Conservation (phyloP, 2,888 invertebrate species). For the Oscheius sp. region DNA sequence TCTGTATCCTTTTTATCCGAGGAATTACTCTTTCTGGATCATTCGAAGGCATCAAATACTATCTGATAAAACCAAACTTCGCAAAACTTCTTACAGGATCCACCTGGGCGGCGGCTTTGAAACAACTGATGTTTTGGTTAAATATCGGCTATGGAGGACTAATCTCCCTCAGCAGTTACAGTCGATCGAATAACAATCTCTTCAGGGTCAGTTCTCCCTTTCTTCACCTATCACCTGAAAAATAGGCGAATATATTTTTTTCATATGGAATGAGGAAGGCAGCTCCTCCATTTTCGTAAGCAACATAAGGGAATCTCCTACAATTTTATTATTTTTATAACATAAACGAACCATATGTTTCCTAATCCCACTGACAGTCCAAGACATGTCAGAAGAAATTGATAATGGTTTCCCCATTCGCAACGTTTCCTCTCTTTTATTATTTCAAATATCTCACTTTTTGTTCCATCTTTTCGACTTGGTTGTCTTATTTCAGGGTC, state of each 20-base stretch:
- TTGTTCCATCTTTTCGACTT: no score
- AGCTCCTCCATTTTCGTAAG: conserved; percentile 62
- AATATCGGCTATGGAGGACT: conserved; percentile 65
- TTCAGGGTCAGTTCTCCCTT: conserved; percentile 37
- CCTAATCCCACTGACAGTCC: no score
- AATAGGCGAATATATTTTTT: no score
- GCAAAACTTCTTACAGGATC: conserved; percentile 28
- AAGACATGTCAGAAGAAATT: no score
- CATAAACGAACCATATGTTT: no score
- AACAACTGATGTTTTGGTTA: conserved; percentile 63
- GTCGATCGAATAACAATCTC: conserved; percentile 56
- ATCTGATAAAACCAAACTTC: conserved; percentile 59
- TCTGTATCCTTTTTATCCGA: conserved; percentile 60
- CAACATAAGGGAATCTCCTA: conserved; percentile 52
- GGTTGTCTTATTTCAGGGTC: no score
- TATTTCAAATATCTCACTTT: no score
- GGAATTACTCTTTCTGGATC: conserved; percentile 61
- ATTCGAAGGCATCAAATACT: conserved; percentile 56
- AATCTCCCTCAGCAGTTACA: conserved; percentile 61
- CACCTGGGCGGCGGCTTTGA: conserved; percentile 63
- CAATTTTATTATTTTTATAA: conserved; percentile 44
- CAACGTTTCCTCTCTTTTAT: no score
- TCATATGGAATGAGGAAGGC: conserved; percentile 71
- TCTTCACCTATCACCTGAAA: no score
- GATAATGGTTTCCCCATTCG: no score